phyloP scores from a whole-genome alignment of 2,113 vertebrate species.

The Chamaetylas fuelleborni region DNA sequence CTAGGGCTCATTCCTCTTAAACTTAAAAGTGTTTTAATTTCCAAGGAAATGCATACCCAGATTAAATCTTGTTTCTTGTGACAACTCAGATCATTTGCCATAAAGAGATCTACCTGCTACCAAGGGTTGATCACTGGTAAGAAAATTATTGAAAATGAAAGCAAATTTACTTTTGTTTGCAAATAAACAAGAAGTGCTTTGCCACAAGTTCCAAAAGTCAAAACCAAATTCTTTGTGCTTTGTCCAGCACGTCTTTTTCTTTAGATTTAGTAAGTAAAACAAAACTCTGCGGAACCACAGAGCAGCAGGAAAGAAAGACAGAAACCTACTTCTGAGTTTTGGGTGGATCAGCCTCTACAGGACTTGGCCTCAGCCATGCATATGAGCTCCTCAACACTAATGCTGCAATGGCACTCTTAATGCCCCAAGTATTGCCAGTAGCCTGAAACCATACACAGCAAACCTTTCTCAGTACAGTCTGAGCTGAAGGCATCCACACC shows the following conservation, averaged over 20 bases:
- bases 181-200: neutral
- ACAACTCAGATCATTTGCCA: neutral
- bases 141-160: neutral
- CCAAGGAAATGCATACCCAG: neutral
- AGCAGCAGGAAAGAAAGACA: neutral
- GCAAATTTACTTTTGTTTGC: neutral
- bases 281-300: neutral
- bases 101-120: neutral
- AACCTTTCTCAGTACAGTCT: neutral
- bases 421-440: neutral
- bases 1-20: neutral
- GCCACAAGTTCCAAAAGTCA: neutral
- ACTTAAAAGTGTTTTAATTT: neutral
- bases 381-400: neutral
- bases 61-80: neutral
- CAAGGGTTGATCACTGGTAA: neutral
- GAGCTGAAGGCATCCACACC: neutral
- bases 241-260: neutral
- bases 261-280: neutral
- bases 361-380: neutral
- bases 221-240: neutral
- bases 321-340: neutral
- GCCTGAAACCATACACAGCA: neutral
- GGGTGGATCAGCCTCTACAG: neutral
- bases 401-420: neutral